Percentiles rank a stretch among this genome's conserved stretches.
Evolutionary conservation across 2,113 vertebrate species (phyloP).

Genomic region (Dromaius novaehollandiae): DNA sequence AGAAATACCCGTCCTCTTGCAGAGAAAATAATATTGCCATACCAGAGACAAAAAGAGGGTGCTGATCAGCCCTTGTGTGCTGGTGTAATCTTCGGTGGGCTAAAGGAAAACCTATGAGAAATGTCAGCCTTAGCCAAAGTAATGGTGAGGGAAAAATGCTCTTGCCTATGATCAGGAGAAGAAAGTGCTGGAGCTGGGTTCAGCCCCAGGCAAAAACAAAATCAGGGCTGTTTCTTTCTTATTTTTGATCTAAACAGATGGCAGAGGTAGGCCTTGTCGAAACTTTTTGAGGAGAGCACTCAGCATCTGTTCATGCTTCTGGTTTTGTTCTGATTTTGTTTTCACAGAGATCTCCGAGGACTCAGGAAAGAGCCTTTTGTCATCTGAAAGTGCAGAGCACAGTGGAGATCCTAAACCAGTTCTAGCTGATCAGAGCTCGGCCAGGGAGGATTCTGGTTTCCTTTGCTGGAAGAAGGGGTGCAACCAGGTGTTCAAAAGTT

Average conservation of each 20-base stretch:
- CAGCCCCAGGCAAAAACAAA: not conserved
- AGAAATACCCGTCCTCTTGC: not conserved
- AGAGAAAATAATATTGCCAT: not conserved
- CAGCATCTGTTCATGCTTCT: not conserved
- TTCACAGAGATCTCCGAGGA: slow-evolving; percentile 87
- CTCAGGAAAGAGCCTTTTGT: slow-evolving; percentile 81
- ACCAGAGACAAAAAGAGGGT: not conserved
- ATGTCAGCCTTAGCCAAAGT: not conserved
- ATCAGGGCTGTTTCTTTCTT: not conserved
- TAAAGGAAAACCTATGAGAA: not conserved
- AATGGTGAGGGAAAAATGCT: not conserved
- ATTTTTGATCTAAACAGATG: not conserved
- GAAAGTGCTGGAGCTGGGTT: too few species aligned
- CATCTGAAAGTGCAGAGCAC: slow-evolving; percentile 79
- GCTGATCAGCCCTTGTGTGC: not conserved
- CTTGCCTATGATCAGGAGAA: too few species aligned
- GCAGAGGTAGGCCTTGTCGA: not conserved
- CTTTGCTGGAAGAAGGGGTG: slow-evolving; percentile 99
- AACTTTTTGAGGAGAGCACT: not conserved
- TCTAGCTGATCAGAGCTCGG: slow-evolving; percentile 79
- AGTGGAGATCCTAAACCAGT: slow-evolving; percentile 80
- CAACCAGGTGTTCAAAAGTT: slow-evolving; percentile 96
- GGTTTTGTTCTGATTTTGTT: not conserved
- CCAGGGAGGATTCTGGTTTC: slow-evolving; percentile 90
- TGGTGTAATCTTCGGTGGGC: not conserved